Evolutionary conservation across 2,888 invertebrate genomes (phyloP), one percentile per base, ranked within the genome.

Genomic region (Craniophora ligustri): DNA sequence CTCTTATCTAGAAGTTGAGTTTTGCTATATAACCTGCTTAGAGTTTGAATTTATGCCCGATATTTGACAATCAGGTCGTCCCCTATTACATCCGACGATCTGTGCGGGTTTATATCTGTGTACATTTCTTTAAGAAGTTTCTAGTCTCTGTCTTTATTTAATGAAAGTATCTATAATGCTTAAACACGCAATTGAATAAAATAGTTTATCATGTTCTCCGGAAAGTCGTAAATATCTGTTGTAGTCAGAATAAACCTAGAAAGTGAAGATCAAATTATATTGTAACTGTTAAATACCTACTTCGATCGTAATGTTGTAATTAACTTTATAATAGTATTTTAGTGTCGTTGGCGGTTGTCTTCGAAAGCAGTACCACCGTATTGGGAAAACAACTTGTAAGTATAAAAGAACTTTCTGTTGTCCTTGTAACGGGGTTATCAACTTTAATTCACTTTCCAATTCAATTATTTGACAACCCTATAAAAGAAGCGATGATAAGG

Each of bases 361-460:
- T 76, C 67, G 85, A 89, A 89, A 89, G 87, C 82, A 64, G 84
- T 71, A 46, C 61, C 53, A 15, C 87, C 85, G 67, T 87, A 84
- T 85, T 78, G 59, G 85, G 75, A 62, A 45, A 63, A 68, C 60
- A 55, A 57, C 60, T 66, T 61, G 70, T 76, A n/a, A n/a, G n/a
- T n/a, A n/a, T 54, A 49, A 76, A 66, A 30, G 35, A 65, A 82
- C 87, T 88, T 87, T 88, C 86, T 85, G 87, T 76, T 82, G 74
- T 79, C 83, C 85, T 84, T 83, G 83, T 85, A 82, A 38, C 55
- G 39, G 34, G 14, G 42, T 21, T 39, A 41, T 49, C 53, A 48
- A 46, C 39, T 35, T 3, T 66, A 64, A 66, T 58, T 59, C 32
- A 44, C 39, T 44, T 57, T 59, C 45, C 15, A 21, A 23, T 23